These are phyloP conservation scores for Cladorhizidae sp. DNA, from an alignment of 37 sponge, comb jelly and placozoan species.

Conservation along the genomic window DNA sequence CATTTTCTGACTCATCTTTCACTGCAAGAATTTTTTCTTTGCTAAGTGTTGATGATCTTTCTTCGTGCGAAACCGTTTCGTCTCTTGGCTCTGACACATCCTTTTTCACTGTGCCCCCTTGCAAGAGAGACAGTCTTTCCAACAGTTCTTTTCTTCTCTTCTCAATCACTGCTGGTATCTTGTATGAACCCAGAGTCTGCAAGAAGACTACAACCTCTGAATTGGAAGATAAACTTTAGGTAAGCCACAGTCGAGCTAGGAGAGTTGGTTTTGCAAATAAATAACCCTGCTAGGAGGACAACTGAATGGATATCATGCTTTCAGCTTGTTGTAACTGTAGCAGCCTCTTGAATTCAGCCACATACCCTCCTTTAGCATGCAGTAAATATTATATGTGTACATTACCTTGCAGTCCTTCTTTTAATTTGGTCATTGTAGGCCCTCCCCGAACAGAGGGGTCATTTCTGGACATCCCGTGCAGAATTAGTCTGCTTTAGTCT, in stretches of 20 bases:
- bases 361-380: too few relatives aligned
- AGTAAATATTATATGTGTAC: background rate
- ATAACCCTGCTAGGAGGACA: too few relatives aligned
- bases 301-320: too few relatives aligned
- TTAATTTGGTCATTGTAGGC: slow-evolving; percentile 30
- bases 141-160: slow-evolving; percentile 42
- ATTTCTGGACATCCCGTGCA: too few relatives aligned
- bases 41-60: background rate
- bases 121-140: slow-evolving; percentile 18
- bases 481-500: too few relatives aligned
- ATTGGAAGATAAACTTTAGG: background rate
- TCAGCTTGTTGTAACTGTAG: too few relatives aligned
- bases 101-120: slow-evolving; percentile 42
- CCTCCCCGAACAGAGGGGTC: too few relatives aligned
- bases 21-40: background rate
- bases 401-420: slow-evolving; percentile 63
- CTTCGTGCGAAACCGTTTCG: background rate
- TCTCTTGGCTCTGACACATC: slow-evolving; percentile 17
- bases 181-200: slow-evolving; percentile 48
- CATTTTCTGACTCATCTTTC: background rate
- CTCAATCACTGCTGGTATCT: slow-evolving; percentile 62
- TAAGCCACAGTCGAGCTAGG: background rate
- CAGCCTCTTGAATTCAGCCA: too few relatives aligned
- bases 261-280: background rate
- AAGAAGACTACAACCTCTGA: slow-evolving; percentile 61